phyloP scores from a whole-genome alignment of 2,113 vertebrate species.

The Aplodontia rufa region DNA sequence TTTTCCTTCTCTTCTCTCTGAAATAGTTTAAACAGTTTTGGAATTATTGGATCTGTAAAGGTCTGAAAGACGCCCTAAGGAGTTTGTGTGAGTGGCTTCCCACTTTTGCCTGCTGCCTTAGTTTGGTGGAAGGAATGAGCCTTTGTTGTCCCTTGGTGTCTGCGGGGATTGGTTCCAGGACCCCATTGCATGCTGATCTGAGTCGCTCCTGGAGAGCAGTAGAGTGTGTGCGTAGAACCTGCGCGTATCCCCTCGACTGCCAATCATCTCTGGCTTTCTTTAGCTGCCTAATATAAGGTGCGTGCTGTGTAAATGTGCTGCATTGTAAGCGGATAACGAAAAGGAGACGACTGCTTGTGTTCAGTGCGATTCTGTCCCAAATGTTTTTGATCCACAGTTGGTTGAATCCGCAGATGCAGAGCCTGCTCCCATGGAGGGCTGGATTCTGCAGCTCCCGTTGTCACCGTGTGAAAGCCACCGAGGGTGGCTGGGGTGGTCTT shows the following conservation, averaged over 20 bases:
- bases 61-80: not conserved
- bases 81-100: not conserved
- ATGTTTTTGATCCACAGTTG: not conserved
- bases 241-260: not conserved
- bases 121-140: not conserved
- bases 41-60: not conserved
- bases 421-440: not conserved
- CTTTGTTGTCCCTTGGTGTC: not conserved
- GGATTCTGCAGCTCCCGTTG: accelerated
- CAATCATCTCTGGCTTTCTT: not conserved
- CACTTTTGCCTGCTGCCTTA: accelerated
- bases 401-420: not conserved
- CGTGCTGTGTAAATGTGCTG: not conserved
- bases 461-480: accelerated
- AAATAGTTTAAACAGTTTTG: not conserved
- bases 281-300: not conserved
- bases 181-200: not conserved
- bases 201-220: not conserved
- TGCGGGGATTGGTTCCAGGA: not conserved
- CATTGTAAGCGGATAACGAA: not conserved
- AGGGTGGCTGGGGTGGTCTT: not conserved
- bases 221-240: not conserved
- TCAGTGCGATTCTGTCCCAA: not conserved
- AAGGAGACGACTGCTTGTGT: not conserved
- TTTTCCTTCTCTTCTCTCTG: not conserved